Base-by-base conservation (phyloP, 1,140 invertebrate genomes). In the Tetramorium simillimum region DNA sequence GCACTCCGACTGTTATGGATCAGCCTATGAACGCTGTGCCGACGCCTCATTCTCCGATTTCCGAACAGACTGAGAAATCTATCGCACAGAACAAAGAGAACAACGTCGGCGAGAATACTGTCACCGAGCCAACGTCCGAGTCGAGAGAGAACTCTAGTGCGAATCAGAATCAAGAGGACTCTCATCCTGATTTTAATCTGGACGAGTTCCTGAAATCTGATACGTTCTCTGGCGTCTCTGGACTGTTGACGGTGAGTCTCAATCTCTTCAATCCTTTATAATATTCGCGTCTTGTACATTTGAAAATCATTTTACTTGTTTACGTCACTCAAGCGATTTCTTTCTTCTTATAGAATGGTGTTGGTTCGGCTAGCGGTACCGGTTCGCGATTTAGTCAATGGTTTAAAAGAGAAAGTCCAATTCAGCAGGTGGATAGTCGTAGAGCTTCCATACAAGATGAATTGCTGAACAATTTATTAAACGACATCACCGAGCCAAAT, bases 121-220 rank as follows among this genome's bases (percentile, higher is more conserved):
- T 86, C 0, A 91, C 91, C 9, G 93, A 94, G 16, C 72, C 88
- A 6, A 88, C 43, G 2, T 89, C 89, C 2, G 92, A 93, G 18
- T 89, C 86, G 6, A 85, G 87, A 9, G 91, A 90, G 18, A 90
- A 72, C 56, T 90, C 87, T 1, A 67, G 7, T 16, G 78, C 77
- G 3, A 92, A 92, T 37, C 92, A 87, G n/a, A 90, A 89, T 24
- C 88, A 89, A 69, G 92, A 94, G 46, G 88, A 87, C 0, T 86
- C 93, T 9, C 91, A 93, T 72, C 88, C 93, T 3, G 96, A 97
- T 63, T 97, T 98, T 94, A 97, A 97, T 94, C 96, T 98, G 81
- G 97, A 98, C 88, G 97, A 97, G 43, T 97, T 97, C 90, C 95
- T 98, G 21, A 97, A 97, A 87, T 95, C 96, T 86, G 97, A 97